Base-by-base conservation (phyloP, 2,888 invertebrate species). In the Aporophyla nigra region DNA sequence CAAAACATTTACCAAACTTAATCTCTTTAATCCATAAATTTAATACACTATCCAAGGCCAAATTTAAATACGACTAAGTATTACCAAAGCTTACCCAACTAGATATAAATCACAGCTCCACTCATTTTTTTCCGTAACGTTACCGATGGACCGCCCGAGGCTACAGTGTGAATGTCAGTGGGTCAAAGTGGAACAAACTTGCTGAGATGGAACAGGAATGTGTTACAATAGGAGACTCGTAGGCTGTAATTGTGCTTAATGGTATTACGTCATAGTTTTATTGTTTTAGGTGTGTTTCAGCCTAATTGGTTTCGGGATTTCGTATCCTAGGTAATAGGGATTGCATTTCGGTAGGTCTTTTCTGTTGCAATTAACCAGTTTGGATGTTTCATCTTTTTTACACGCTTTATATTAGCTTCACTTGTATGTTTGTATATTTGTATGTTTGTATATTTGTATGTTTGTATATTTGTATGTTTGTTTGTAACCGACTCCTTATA, bases 111-210 rank as follows among this genome's bases (percentile, higher is more conserved):
- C 84, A 83, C 72, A 81, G 33, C 54, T 73, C 68, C 43, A 71
- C 59, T 77, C 62, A 70, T 76, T 76, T 83, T 33, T 75, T 73
- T 74, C 46, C 59, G 40, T 74, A 74, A 33, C 49, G 63, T 75
- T 76, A 71, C 67, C 14, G 63, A 77, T 74, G 51, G 43, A 71
- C 56, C 40, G 72, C 70, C 78, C 67, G 72, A 84, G 71, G 87
- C 80, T 79, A 70, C 19, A 5, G 76, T 66, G 70, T 81, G 84
- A 92, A 93, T 93, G 91, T 90, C 90, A 93, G 85, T 92, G 77
- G 93, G 93, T 93, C 93, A 93, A 72, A 92, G 91, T 90, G 91
- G 87, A 92, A 81, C 87, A 89, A 86, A 91, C 82, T 84, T 77
- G 71, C 73, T 65, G 71, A 76, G 85, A 80, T 83, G 86, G 63